phyloP scores from a whole-genome alignment of 2,888 invertebrate species.

The Zygaena filipendulae region DNA sequence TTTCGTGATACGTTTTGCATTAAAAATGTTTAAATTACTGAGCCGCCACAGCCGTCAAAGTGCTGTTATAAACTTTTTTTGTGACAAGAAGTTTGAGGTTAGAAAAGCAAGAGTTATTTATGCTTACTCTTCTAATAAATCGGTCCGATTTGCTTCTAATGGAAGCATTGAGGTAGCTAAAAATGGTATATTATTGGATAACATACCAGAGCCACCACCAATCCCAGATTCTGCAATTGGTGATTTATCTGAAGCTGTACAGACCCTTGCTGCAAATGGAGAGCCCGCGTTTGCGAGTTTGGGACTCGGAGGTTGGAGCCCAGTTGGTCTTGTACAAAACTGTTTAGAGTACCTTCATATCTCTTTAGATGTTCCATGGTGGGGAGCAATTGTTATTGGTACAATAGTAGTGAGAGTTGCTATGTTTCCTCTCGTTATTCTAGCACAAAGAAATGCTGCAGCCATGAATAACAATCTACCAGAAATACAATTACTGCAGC shows the following conservation, averaged over 20 bases:
- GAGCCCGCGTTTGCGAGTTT: conserved; percentile 84
- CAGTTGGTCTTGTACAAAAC: conserved; percentile 84
- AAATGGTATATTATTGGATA: conserved; percentile 31
- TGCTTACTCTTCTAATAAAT: conserved; percentile 44
- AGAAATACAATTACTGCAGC: conserved; percentile 82
- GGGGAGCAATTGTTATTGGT: conserved; percentile 86
- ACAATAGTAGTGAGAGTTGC: conserved; percentile 79
- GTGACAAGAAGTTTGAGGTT: conserved; percentile 59
- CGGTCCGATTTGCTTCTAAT: conserved; percentile 47
- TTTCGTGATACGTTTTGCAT: too few relatives aligned
- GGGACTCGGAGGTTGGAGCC: conserved; percentile 86
- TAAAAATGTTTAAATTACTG: conserved; percentile 52
- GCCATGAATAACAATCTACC: conserved; percentile 88
- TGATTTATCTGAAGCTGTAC: conserved; percentile 41
- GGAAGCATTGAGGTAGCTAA: conserved; percentile 32
- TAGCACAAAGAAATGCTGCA: conserved; percentile 83
- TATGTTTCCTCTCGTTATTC: conserved; percentile 88
- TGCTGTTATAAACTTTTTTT: conserved; percentile 42
- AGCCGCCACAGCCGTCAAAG: conserved; percentile 47
- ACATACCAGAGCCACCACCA: conserved; percentile 57
- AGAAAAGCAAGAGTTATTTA: conserved; percentile 52
- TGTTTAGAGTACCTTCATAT: conserved; percentile 87
- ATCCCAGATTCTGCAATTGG: conserved; percentile 41
- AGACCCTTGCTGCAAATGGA: conserved; percentile 62
- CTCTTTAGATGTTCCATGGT: conserved; percentile 90